Evolutionary conservation across 1,140 invertebrate genomes (phyloP), one percentile per base, ranked within the genome.

Genomic region (Matsumurasca onukii): DNA sequence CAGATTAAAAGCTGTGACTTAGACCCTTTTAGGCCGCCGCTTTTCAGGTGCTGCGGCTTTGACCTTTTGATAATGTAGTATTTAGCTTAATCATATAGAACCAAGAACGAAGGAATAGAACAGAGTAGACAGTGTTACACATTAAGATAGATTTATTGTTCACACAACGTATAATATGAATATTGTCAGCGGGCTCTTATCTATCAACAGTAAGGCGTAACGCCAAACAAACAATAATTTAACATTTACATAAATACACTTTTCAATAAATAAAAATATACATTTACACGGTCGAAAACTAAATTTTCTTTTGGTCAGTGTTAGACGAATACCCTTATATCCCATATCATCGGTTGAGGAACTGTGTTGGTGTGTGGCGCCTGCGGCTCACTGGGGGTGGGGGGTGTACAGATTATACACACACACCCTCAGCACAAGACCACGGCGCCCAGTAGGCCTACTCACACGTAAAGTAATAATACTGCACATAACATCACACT

Each of bases 301-400:
- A 59, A 25, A 27, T 12, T 52, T 52, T 52, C 20, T 22, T 15
- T 15, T 52, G 20, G 20, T 39, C 5, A 52, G 22, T 52, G 12
- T 25, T 59, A 59, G 55, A 59, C 30, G 22, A 59, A 68, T 68
- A 68, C 67, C 57, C 57, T 68, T 59, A 61, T 34, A 68, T 68
- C 52, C 52, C 67, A 63, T 68, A 68, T 68, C 67, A 27, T 59
- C 62, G 25, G n/a, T 68, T 39, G 67, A 68, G 67, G 67, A 68
- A 68, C 67, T 68, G 49, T 27, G n/a, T n/a, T n/a, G n/a, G n/a
- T n/a, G 22, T 59, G 25, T 24, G 30, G 24, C 55, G 55, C 22
- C 55, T 27, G 22, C 49, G 49, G 3, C 12, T 59, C 55, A 59
- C 55, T 25, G 55, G 55, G 34, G 5, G 34, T 39, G 34, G 22